phyloP scores from a whole-genome alignment of 1,140 invertebrate genomes.

The Aphaenogaster floridana region DNA sequence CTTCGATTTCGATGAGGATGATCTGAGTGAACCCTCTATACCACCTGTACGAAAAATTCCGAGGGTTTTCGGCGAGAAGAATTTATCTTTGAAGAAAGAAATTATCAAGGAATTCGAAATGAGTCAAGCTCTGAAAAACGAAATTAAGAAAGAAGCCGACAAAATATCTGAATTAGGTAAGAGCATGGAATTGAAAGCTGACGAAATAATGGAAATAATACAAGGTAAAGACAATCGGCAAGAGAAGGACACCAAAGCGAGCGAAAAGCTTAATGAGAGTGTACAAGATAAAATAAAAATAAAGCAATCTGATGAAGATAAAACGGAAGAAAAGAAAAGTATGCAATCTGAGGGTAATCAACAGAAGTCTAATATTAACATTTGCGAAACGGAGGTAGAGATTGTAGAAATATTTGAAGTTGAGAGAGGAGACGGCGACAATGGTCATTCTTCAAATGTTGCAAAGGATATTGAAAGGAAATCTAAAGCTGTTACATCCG shows the following conservation, averaged over 20 bases:
- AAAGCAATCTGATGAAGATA: constrained; percentile 31
- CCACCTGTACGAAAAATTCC: constrained; percentile 86
- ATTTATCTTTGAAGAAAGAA: constrained; percentile 84
- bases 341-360: neutral
- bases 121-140: constrained; percentile 82
- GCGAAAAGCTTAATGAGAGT: constrained; percentile 50
- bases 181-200: constrained; percentile 58
- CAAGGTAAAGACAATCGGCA: constrained; percentile 33
- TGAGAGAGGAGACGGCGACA: constrained; percentile 76
- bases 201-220: constrained; percentile 60
- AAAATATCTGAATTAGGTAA: constrained; percentile 68
- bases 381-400: constrained; percentile 77
- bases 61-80: constrained; percentile 83
- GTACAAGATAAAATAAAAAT: constrained; percentile 54
- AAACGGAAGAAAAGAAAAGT: constrained; percentile 43
- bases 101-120: constrained; percentile 86
- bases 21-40: constrained; percentile 83
- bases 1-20: constrained; percentile 89
- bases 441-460: constrained; percentile 8
- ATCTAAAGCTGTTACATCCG: neutral
- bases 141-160: constrained; percentile 68
- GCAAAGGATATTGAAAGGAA: constrained; percentile 13
- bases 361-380: constrained; percentile 61
- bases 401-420: constrained; percentile 85
- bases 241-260: constrained; percentile 24